Conservation (phyloP, 2,113 vertebrate genomes). For the Xenopus laevis region DNA sequence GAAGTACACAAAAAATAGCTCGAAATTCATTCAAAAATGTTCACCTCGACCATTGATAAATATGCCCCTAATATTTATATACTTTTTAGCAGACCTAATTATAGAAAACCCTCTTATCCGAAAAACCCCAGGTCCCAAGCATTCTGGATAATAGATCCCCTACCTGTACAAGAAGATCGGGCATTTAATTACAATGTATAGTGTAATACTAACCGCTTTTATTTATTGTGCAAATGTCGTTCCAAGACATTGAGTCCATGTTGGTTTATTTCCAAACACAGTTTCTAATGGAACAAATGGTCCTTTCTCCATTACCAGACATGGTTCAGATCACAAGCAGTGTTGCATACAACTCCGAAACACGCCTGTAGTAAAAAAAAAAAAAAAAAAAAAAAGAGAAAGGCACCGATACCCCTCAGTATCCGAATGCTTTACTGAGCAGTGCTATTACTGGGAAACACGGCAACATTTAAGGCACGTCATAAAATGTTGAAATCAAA, state of each 20-base stretch:
- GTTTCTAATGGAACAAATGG: constrained; percentile 9
- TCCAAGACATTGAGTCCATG: not conserved
- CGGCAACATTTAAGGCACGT: not conserved
- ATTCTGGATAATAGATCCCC: not conserved
- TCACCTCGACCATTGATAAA: too few species aligned
- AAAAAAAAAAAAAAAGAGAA: not conserved
- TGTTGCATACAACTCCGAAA: constrained; percentile 8
- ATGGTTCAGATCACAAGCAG: constrained; percentile 7
- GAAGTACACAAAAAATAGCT: too few species aligned
- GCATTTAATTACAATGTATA: not conserved
- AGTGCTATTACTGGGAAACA: too few species aligned
- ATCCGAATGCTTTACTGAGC: not conserved
- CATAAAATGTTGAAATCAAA: too few species aligned
- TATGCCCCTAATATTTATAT: too few species aligned
- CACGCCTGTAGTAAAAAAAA: not conserved
- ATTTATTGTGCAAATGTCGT: not conserved
- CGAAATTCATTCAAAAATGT: too few species aligned
- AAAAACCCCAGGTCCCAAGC: too few species aligned
- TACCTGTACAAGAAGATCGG: not conserved
- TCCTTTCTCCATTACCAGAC: not conserved
- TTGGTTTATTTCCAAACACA: constrained; percentile 15
- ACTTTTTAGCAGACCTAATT: too few species aligned
- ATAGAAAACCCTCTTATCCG: too few species aligned
- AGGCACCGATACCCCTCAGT: not conserved
- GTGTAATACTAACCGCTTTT: not conserved